phyloP scores from a whole-genome alignment of 2,888 invertebrate genomes.

The Ischnus inquisitorius region DNA sequence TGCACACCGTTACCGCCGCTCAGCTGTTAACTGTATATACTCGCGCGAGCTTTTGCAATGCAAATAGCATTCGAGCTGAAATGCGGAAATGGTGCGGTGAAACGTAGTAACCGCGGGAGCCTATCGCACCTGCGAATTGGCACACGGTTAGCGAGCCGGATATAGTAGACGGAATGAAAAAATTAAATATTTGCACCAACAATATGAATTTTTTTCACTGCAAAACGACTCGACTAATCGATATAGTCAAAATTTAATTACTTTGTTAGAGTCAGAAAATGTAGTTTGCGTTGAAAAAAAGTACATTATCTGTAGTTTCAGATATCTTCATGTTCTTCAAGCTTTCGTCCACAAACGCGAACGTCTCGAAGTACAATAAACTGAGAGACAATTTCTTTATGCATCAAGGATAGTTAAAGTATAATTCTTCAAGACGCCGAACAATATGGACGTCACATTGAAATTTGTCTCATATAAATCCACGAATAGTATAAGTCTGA shows the following conservation, averaged over 20 bases:
- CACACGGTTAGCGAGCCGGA: not conserved
- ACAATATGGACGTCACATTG: not conserved
- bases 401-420: not conserved
- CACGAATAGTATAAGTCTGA: conserved; percentile 1
- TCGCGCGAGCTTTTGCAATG: conserved; percentile 78
- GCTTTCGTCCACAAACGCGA: no score
- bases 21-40: conserved; percentile 6
- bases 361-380: not conserved
- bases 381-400: not conserved
- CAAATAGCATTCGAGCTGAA: conserved; percentile 75
- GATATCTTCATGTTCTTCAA: no score
- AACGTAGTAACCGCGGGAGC: conserved; percentile 52
- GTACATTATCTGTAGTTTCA: no score
- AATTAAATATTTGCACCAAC: no score
- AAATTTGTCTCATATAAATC: conserved; percentile 2
- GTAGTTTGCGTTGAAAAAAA: no score
- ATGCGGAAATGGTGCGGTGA: conserved; percentile 61
- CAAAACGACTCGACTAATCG: no score
- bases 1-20: conserved; percentile 11
- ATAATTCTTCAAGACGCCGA: not conserved
- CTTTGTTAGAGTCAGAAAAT: no score
- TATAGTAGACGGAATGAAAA: not conserved
- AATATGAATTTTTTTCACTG: no score
- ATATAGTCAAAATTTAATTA: no score
- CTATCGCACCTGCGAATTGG: conserved; percentile 51